A percentile compares a stretch with the other conserved stretches of the same genome.
These are phyloP conservation scores for Hypotaenidia okinawae DNA, from an alignment of 2,797 vertebrate genomes.

Conservation along the genomic window DNA sequence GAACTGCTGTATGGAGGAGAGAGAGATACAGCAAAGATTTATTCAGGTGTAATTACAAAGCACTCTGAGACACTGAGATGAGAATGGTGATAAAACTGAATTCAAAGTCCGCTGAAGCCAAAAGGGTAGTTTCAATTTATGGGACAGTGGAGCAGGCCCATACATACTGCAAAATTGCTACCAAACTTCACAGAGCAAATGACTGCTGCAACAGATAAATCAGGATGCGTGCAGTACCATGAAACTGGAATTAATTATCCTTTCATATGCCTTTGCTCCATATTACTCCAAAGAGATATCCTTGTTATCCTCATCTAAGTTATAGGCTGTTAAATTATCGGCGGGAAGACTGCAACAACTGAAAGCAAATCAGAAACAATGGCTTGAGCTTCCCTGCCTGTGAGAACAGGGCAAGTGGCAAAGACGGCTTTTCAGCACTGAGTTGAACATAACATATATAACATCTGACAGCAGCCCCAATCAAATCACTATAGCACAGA, in stretches of 20 bases:
- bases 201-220: conserved; percentile 18
- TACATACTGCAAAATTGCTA: neutral
- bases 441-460: conserved; percentile 43
- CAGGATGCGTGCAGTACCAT: neutral
- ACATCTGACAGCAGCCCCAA: conserved; percentile 62
- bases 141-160: neutral
- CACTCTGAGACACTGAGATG: neutral
- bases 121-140: neutral
- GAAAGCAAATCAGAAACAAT: conserved; percentile 54
- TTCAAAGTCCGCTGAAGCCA: neutral
- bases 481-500: neutral
- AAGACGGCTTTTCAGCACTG: neutral
- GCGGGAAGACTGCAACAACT: neutral
- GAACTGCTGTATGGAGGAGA: neutral
- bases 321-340: conserved; percentile 22
- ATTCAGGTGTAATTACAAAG: conserved; percentile 1
- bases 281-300: conserved; percentile 1
- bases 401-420: conserved; percentile 40
- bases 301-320: neutral
- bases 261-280: neutral
- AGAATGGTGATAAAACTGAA: neutral
- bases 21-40: neutral
- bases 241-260: conserved; percentile 16
- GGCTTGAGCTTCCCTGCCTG: neutral
- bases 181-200: neutral